Conservation (phyloP, 2,113 vertebrate species). For the Solea senegalensis region DNA sequence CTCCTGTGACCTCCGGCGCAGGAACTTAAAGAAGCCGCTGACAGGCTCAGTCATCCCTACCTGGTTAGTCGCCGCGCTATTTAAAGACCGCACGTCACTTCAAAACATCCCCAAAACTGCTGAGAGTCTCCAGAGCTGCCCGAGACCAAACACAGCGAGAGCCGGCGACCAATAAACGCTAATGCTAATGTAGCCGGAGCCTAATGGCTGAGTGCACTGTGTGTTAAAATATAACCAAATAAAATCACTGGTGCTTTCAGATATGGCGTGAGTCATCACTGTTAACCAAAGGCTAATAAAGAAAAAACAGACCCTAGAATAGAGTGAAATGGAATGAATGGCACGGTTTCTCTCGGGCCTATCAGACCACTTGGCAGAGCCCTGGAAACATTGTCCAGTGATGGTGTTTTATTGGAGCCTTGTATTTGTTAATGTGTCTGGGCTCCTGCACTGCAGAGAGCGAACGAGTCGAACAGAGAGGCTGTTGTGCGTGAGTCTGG, state of each 20-base stretch:
- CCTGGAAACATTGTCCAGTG: constrained; percentile 63
- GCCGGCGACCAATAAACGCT: constrained; percentile 23
- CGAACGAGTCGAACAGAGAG: constrained; percentile 71
- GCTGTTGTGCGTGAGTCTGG: constrained; percentile 75
- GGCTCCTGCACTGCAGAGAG: constrained; percentile 50
- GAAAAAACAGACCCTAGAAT: constrained; percentile 45
- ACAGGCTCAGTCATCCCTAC: constrained; percentile 62
- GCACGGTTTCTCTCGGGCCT: constrained; percentile 45
- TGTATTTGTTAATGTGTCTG: constrained; percentile 79
- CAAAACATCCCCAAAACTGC: constrained; percentile 23
- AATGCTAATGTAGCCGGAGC: neutral
- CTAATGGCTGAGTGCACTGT: constrained; percentile 29
- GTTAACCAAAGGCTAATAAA: constrained; percentile 51
- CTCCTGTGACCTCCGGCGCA: constrained; percentile 52
- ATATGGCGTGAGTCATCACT: constrained; percentile 54
- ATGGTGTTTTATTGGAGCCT: constrained; percentile 72
- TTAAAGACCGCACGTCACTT: constrained; percentile 21
- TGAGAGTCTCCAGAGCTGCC: constrained; percentile 16
- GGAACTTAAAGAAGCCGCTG: constrained; percentile 57
- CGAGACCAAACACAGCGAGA: constrained; percentile 10
- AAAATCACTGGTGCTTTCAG: constrained; percentile 33
- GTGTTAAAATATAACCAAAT: constrained; percentile 33
- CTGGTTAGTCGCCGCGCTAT: constrained; percentile 54
- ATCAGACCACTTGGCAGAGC: constrained; percentile 59
- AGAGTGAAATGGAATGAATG: constrained; percentile 57